Percentiles rank a stretch among this genome's conserved stretches.
Evolutionary conservation across 1,140 invertebrate genomes (phyloP).

Genomic region (Papilio polytes): DNA sequence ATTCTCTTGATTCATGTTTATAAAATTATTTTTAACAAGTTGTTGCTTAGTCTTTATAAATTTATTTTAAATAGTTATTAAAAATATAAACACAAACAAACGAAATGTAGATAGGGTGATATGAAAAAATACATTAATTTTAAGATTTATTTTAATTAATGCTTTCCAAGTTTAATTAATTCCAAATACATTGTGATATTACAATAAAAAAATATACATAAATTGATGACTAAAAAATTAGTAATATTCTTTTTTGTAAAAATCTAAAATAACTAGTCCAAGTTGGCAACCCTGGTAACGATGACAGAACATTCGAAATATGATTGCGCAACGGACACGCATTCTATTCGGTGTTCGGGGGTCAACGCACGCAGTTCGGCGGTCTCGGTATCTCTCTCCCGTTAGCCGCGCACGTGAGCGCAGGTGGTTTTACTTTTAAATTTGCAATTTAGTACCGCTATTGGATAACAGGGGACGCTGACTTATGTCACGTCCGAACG

Average conservation of each 20-base stretch:
- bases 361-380: conserved; percentile 77
- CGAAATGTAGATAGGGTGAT: too few relatives aligned
- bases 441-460: conserved; percentile 78
- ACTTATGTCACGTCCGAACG: conserved; percentile 47
- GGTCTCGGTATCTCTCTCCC: conserved; percentile 54
- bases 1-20: too few relatives aligned
- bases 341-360: conserved; percentile 46
- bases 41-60: too few relatives aligned
- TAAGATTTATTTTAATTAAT: too few relatives aligned
- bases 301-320: conserved; percentile 54
- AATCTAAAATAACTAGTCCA: neutral
- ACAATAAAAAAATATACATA: neutral
- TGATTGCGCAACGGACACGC: conserved; percentile 64
- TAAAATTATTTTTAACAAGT: too few relatives aligned
- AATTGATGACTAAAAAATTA: neutral
- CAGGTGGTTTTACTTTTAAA: conserved; percentile 79
- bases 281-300: conserved; percentile 38
- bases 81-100: too few relatives aligned
- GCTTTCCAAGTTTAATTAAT: too few relatives aligned
- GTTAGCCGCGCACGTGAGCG: conserved; percentile 75
- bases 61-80: too few relatives aligned
- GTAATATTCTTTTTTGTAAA: neutral
- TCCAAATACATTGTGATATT: neutral
- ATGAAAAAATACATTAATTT: too few relatives aligned
- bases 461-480: conserved; percentile 68